These are phyloP conservation scores for Ameiurus melas DNA, from an alignment of 2,113 vertebrate genomes.

Conservation along the genomic window DNA sequence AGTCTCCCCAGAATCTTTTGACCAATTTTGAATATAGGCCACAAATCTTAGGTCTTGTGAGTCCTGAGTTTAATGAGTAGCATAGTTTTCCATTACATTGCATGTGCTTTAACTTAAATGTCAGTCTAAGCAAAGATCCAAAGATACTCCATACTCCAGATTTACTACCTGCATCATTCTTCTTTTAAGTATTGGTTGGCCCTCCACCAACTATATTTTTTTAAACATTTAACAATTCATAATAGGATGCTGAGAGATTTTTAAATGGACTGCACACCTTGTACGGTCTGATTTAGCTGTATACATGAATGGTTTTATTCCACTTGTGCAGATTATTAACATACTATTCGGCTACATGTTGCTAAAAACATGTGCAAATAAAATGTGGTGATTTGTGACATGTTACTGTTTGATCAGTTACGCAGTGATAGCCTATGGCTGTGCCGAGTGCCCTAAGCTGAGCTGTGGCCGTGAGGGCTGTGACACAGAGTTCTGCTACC, in stretches of 20 bases:
- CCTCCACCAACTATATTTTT: background rate
- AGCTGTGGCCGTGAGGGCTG: slow-evolving; percentile 81
- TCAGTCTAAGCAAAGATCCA: background rate
- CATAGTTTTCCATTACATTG: background rate
- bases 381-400: background rate
- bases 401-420: slow-evolving; percentile 67
- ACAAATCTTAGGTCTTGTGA: background rate
- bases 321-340: background rate
- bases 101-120: background rate
- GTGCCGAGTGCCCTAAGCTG: slow-evolving; percentile 82
- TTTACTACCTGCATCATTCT: background rate
- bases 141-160: background rate
- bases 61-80: background rate
- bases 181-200: background rate
- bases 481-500: slow-evolving; percentile 85
- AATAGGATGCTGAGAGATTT: background rate
- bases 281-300: background rate
- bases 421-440: slow-evolving; percentile 83
- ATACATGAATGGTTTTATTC: background rate
- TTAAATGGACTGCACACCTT: background rate
- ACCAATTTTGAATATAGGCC: background rate
- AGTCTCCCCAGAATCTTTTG: background rate
- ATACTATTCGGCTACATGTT: background rate
- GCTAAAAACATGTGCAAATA: background rate
- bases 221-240: background rate